Evolutionary conservation across 2,797 vertebrate genomes (phyloP), one percentile per base, ranked within the genome.

Genomic region (Hippocampus kuda): DNA sequence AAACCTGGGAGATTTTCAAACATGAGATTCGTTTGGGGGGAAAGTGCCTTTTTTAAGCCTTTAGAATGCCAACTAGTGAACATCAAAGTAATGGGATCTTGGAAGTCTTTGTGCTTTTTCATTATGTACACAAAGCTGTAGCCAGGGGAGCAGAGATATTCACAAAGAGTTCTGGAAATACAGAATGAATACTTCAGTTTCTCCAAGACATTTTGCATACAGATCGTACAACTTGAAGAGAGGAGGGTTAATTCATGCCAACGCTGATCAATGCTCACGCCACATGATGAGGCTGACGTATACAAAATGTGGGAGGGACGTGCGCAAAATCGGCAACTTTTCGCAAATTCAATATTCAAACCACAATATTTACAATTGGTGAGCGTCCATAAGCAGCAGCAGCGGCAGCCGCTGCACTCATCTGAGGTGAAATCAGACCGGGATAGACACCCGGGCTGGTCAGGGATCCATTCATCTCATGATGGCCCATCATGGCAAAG

Each of bases 401-500:
- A 0, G 94, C 94, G 0, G 94, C 95, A 0, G 94, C 95, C 0
- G 92, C 95, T 0, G 92, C 95, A 0, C 93, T 96, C 94, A 98
- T 98, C 90, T 97, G 95, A 0, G 95, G 93, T 0, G 96, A 95
- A 79, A 97, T 93, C 86, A 98, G 93, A 51, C 95, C 87, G 0
- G 95, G 92, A 0, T 98, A 98, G 74, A 94, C 93, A 0, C 93
- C 90, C 0, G 96, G 93, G 82, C 94, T 95, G 78, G 91, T 92
- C 71, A 98, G 91, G 1, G 95, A 94, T 8, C 96, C 96, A 2
- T 98, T 98, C 94, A 98, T 95, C 75, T 97, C 96, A 0, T 94
- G 95, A 78, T 96, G 96, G 61, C 94, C 91, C 93, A 98, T 97
- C 95, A 98, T 96, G n/a, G 94, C 94, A 0, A 98, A 97, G 0